Evolutionary conservation across 2,888 invertebrate species (phyloP).

Genomic region (Scaptomyza polygonia): DNA sequence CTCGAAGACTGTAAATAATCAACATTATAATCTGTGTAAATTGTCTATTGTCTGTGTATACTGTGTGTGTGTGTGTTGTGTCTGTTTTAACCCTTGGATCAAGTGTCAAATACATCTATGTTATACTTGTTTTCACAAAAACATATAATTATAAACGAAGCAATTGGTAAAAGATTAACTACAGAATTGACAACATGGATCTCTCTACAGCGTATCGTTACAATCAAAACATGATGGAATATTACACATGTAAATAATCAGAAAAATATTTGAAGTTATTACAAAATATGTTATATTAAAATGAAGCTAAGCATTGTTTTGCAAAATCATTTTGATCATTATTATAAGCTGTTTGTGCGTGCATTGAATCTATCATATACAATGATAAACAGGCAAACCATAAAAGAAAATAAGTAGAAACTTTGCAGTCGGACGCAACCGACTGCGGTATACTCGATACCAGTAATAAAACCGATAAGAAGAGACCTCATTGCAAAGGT

Average conservation of each 20-base stretch:
- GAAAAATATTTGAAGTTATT: background rate
- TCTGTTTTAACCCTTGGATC: background rate
- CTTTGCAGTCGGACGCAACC: too few species aligned
- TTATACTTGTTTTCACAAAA: background rate
- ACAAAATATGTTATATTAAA: background rate
- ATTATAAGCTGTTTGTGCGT: too few species aligned
- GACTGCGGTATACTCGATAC: too few species aligned
- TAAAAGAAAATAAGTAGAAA: too few species aligned
- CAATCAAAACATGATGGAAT: constrained; percentile 99
- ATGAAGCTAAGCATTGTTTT: background rate
- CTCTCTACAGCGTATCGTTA: constrained; percentile 97
- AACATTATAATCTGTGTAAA: background rate
- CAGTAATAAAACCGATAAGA: too few species aligned
- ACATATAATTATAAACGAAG: background rate
- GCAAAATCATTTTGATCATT: background rate
- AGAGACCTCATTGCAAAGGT: too few species aligned
- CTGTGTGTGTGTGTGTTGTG: constrained; percentile 12
- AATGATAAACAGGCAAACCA: too few species aligned
- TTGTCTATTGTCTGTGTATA: background rate
- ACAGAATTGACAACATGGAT: constrained; percentile 86
- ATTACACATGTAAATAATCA: constrained; percentile 92
- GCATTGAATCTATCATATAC: too few species aligned
- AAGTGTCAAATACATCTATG: background rate
- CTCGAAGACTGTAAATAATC: background rate
- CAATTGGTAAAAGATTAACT: background rate